These are phyloP conservation scores for Phrynocephalus guinanensis DNA, from an alignment of 2,797 vertebrate species.

Conservation along the genomic window DNA sequence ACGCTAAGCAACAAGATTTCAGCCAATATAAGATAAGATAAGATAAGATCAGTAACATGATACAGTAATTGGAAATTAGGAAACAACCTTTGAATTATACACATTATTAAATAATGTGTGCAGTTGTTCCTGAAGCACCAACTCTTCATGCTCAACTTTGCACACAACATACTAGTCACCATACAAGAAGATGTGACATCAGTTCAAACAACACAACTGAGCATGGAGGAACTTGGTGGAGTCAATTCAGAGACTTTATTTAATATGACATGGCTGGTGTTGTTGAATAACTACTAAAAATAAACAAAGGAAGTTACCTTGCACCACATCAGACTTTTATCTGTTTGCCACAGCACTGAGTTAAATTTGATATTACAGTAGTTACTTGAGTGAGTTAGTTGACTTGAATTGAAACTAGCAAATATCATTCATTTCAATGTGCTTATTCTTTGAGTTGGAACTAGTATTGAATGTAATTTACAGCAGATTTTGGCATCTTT, in stretches of 20 bases:
- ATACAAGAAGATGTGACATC: neutral
- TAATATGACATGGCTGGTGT: neutral
- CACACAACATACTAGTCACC: neutral
- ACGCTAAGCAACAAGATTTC: no score
- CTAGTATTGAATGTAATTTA: neutral
- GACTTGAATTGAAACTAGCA: no score
- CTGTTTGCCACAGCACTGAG: neutral
- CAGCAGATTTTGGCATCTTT: neutral
- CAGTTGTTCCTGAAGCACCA: neutral
- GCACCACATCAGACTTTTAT: neutral
- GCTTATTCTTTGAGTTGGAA: neutral
- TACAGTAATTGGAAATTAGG: neutral
- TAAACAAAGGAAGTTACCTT: neutral
- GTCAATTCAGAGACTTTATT: neutral
- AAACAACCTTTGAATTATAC: neutral
- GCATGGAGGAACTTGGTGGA: neutral
- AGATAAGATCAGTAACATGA: neutral
- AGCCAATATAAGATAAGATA: no score
- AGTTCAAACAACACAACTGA: neutral
- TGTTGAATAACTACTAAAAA: neutral
- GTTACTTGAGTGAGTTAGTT: no score
- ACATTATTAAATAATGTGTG: neutral
- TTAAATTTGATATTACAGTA: neutral
- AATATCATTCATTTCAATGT: neutral
- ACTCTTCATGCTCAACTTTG: neutral